Percentiles rank a stretch among this genome's conserved stretches.
Conservation (phyloP, 2,113 vertebrate genomes). For the Coptodon rendalli region DNA sequence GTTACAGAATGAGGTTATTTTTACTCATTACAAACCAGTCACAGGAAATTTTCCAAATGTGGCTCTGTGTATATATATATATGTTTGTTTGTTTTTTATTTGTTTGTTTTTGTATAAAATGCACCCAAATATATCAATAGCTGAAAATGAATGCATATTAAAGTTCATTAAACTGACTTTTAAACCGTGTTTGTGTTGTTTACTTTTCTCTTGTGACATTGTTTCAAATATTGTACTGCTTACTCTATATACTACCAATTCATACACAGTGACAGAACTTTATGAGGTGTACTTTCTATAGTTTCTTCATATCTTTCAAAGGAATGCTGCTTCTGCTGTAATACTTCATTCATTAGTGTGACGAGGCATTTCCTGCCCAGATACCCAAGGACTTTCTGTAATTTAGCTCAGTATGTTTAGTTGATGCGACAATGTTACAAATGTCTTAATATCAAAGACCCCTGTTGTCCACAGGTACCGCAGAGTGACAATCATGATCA, state of each 20-base stretch:
- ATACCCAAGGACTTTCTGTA: neutral
- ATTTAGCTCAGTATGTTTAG: neutral
- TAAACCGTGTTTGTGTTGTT: neutral
- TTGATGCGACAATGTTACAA: neutral
- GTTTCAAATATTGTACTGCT: neutral
- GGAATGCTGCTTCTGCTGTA: neutral
- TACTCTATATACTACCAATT: neutral
- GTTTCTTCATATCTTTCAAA: neutral
- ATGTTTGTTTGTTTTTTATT: neutral
- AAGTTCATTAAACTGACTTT: neutral
- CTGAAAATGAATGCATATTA: neutral
- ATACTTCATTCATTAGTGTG: neutral
- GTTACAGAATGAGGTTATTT: neutral
- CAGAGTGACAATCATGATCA: neutral
- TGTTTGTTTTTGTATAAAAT: neutral
- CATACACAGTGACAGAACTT: neutral
- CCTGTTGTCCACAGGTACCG: conserved; percentile 11
- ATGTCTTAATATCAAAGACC: neutral
- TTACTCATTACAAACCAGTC: neutral
- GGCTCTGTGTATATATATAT: neutral
- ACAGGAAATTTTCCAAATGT: neutral
- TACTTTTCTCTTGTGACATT: neutral
- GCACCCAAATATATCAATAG: neutral
- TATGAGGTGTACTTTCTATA: neutral
- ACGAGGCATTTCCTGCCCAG: neutral